phyloP scores from a whole-genome alignment of 2,113 vertebrate species.

The Murina feae region DNA sequence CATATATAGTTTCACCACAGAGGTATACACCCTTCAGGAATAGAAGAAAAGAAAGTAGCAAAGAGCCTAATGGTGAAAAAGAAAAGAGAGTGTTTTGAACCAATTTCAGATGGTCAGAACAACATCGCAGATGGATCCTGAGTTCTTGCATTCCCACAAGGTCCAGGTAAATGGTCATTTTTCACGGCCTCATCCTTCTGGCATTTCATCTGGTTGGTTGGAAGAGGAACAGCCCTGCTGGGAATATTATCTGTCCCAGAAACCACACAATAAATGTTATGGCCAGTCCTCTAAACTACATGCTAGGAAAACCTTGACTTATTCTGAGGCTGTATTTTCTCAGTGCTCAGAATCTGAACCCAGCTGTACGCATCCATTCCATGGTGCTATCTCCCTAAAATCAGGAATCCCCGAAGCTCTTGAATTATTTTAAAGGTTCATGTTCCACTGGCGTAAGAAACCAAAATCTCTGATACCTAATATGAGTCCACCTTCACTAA shows the following conservation, averaged over 20 bases:
- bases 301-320: constrained; percentile 35
- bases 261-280: constrained; percentile 2
- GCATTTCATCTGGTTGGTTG: background rate
- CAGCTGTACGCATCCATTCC: constrained; percentile 3
- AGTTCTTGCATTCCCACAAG: background rate
- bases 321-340: constrained; percentile 27
- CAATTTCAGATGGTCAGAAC: constrained; percentile 37
- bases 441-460: constrained; percentile 3
- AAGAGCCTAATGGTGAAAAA: background rate
- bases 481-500: background rate
- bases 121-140: background rate
- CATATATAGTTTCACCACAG: constrained; percentile 35
- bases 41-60: background rate
- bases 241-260: constrained; percentile 41
- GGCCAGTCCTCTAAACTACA: constrained; percentile 24
- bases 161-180: background rate
- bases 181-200: constrained; percentile 13
- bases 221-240: constrained; percentile 38
- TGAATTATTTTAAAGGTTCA: constrained; percentile 22
- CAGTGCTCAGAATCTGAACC: constrained; percentile 2
- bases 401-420: background rate
- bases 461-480: background rate
- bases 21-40: constrained; percentile 31
- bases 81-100: background rate
- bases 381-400: constrained; percentile 28